A percentile compares a stretch with the other conserved stretches of the same genome.
Conservation (phyloP, 2,113 vertebrate genomes). For the Hystrix brachyura region DNA sequence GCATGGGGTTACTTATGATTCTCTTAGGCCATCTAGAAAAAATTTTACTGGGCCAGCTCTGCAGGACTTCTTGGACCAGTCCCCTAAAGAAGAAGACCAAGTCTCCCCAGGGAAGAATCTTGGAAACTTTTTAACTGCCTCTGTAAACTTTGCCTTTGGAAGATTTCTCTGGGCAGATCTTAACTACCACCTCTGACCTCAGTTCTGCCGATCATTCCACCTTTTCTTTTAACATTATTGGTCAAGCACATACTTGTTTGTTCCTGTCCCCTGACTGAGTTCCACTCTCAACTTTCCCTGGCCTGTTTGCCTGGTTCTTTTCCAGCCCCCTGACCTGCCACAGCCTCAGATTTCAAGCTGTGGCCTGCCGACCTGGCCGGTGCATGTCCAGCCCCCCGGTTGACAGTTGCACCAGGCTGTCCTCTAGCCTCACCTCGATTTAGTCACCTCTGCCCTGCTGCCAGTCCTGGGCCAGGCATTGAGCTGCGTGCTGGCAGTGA, state of each 20-base stretch:
- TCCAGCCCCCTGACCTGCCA: background rate
- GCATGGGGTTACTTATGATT: background rate
- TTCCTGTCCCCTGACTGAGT: conserved; percentile 13
- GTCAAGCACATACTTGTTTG: background rate
- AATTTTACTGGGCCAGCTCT: background rate
- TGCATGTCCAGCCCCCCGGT: background rate
- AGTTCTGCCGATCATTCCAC: background rate
- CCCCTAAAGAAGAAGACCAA: background rate
- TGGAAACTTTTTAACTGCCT: background rate
- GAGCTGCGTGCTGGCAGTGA: background rate
- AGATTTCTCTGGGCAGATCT: background rate
- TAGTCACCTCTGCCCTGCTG: background rate
- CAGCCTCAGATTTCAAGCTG: conserved; percentile 11
- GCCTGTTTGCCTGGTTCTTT: background rate
- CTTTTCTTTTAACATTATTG: background rate
- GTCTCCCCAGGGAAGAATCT: background rate
- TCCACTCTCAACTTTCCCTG: background rate
- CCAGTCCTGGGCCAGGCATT: background rate
- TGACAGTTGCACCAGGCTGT: background rate
- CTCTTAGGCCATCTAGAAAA: background rate
- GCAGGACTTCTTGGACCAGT: background rate
- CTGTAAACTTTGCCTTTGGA: conserved; percentile 21
- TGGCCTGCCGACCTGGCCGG: conserved; percentile 6
- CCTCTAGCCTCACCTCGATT: background rate
- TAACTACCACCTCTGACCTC: background rate